Evolutionary conservation across 2,888 invertebrate species (phyloP).

Genomic region (Rhogogaster chlorosoma): DNA sequence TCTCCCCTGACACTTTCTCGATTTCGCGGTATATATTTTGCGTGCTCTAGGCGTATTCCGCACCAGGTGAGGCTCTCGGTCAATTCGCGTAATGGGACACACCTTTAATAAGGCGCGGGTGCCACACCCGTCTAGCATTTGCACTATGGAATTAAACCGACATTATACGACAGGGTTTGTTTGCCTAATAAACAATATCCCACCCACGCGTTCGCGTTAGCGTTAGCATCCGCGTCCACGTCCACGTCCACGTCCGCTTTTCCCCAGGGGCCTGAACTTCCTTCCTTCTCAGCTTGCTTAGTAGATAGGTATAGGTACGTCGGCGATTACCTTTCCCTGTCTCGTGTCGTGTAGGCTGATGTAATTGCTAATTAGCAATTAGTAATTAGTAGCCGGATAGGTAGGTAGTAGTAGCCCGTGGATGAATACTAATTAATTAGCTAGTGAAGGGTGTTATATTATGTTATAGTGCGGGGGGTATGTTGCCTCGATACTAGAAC

Average conservation of each 20-base stretch:
- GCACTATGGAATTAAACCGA: slow-evolving; percentile 24
- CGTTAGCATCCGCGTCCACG: background rate
- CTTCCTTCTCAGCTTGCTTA: slow-evolving; percentile 8
- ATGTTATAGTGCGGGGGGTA: background rate
- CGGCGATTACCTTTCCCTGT: background rate
- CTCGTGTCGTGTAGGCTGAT: background rate
- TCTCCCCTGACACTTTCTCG: background rate
- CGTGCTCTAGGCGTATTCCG: slow-evolving; percentile 7
- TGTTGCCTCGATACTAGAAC: background rate
- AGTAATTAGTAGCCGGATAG: background rate
- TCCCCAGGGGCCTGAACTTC: background rate
- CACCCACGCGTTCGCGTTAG: background rate
- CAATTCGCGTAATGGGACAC: slow-evolving; percentile 48
- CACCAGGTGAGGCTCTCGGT: background rate
- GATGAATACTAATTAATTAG: background rate
- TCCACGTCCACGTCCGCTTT: too few species aligned
- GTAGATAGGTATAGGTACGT: background rate
- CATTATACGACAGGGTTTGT: slow-evolving; percentile 34
- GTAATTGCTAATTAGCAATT: slow-evolving; percentile 22
- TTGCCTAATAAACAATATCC: slow-evolving; percentile 45
- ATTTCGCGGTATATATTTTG: background rate
- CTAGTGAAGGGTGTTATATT: background rate
- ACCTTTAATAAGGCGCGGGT: slow-evolving; percentile 23
- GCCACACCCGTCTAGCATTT: slow-evolving; percentile 20
- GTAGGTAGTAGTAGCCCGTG: background rate